Percentiles rank a stretch among this genome's conserved stretches.
phyloP scores from a whole-genome alignment of 1,140 invertebrate genomes.

The Magallana ariakensis region DNA sequence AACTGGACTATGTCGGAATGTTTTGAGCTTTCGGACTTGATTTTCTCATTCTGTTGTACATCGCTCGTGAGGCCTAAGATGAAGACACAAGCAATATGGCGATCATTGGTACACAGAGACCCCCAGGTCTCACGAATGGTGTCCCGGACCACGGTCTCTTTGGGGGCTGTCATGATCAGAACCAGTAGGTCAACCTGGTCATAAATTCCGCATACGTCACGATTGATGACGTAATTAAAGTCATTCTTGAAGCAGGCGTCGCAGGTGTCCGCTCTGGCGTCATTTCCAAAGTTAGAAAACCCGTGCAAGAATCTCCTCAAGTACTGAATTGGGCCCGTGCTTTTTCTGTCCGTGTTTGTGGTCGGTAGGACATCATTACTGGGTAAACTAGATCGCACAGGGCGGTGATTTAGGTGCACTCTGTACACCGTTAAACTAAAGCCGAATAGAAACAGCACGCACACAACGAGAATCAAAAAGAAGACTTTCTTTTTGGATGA shows the following conservation, averaged over 20 bases:
- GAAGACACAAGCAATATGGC: conserved; percentile 49
- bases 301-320: too few relatives aligned
- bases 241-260: conserved; percentile 51
- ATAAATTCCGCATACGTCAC: conserved; percentile 41
- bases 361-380: too few relatives aligned
- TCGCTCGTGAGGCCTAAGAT: conserved; percentile 34
- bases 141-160: background rate
- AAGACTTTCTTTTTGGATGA: too few relatives aligned
- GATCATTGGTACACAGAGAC: conserved; percentile 39
- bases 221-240: conserved; percentile 49
- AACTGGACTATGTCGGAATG: conserved; percentile 88
- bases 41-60: background rate
- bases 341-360: too few relatives aligned
- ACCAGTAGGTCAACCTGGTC: conserved; percentile 43
- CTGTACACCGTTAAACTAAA: too few relatives aligned
- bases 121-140: conserved; percentile 53
- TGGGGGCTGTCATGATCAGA: conserved; percentile 33
- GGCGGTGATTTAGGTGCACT: too few relatives aligned
- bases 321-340: too few relatives aligned
- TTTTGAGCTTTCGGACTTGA: conserved; percentile 81
- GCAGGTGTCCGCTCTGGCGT: conserved; percentile 21
- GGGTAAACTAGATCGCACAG: too few relatives aligned
- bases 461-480: too few relatives aligned
- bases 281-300: too few relatives aligned
- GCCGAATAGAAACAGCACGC: too few relatives aligned